These are phyloP conservation scores for Zingel zingel DNA, from an alignment of 2,113 vertebrate species.

Conservation along the genomic window DNA sequence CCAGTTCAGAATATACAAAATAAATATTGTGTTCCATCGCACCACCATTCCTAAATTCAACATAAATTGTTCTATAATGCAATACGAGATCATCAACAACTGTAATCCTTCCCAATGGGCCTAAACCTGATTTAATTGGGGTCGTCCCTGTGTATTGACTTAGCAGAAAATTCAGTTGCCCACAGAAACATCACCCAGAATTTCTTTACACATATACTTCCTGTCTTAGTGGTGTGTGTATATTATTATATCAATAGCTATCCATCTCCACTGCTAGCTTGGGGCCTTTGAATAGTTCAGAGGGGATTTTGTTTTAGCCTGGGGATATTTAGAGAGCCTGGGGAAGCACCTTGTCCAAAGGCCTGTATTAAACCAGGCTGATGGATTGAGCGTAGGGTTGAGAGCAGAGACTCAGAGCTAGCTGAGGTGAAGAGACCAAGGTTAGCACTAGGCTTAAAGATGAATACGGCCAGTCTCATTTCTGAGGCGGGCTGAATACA, in stretches of 20 bases:
- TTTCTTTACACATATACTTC: slow-evolving; percentile 23
- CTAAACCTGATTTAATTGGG: neutral
- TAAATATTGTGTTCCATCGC: neutral
- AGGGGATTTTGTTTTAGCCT: slow-evolving; percentile 82
- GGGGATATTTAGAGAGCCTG: slow-evolving; percentile 59
- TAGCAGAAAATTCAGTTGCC: neutral
- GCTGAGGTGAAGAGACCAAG: slow-evolving; percentile 77
- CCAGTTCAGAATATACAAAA: neutral
- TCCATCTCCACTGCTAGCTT: slow-evolving; percentile 61
- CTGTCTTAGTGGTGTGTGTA: slow-evolving; percentile 26
- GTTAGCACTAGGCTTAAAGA: slow-evolving; percentile 60
- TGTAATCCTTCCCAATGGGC: neutral
- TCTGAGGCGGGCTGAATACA: slow-evolving; percentile 89
- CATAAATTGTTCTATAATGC: neutral
- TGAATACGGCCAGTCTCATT: slow-evolving; percentile 83
- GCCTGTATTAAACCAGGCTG: slow-evolving; percentile 89
- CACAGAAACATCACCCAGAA: neutral
- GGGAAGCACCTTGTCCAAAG: slow-evolving; percentile 93
- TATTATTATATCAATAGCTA: slow-evolving; percentile 33
- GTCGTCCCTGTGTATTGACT: neutral
- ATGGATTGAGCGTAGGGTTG: slow-evolving; percentile 91
- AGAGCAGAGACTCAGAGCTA: slow-evolving; percentile 87
- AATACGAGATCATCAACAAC: neutral
- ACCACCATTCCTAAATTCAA: neutral
- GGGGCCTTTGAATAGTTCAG: slow-evolving; percentile 81